Evolutionary conservation across 2,797 vertebrate genomes (phyloP).

Genomic region (Lepidocolaptes lacrymiger): DNA sequence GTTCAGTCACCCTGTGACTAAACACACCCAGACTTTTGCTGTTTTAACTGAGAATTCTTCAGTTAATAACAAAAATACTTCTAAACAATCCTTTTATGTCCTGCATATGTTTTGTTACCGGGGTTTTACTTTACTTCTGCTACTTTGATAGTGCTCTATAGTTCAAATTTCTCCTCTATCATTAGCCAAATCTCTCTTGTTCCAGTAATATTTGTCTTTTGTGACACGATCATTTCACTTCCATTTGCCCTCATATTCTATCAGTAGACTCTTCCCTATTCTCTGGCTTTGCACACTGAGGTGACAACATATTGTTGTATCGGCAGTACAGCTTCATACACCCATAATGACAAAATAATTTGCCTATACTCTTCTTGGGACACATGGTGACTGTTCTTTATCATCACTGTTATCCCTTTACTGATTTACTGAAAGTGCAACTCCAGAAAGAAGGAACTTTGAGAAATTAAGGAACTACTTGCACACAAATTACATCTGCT

Average conservation of each 20-base stretch:
- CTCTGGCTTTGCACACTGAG: neutral
- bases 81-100: neutral
- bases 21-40: neutral
- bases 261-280: neutral
- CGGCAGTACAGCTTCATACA: neutral
- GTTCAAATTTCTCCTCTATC: neutral
- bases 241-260: neutral
- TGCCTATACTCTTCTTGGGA: neutral
- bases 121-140: neutral
- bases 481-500: neutral
- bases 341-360: neutral
- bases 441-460: neutral
- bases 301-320: neutral
- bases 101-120: neutral
- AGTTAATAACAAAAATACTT: neutral
- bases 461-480: constrained; percentile 11
- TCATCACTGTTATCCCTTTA: neutral
- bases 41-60: neutral
- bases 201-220: neutral
- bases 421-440: neutral
- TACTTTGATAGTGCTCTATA: neutral
- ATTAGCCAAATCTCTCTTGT: neutral
- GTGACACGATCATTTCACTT: neutral
- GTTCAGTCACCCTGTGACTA: neutral
- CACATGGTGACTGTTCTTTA: neutral